Evolutionary conservation across 2,888 invertebrate species (phyloP).

Genomic region (Calliopum simillimum): DNA sequence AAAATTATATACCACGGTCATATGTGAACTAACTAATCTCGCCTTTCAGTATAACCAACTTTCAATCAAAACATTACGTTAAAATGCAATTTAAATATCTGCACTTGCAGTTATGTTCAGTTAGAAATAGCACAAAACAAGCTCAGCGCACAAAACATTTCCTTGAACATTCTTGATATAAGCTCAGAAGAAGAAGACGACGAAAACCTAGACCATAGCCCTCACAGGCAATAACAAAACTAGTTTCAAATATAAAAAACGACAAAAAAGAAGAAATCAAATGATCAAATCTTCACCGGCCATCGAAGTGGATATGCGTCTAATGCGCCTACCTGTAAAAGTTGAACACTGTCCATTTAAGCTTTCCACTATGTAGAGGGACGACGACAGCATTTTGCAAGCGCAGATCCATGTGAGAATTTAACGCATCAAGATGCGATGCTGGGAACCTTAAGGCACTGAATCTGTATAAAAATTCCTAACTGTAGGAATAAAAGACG

Average conservation of each 20-base stretch:
- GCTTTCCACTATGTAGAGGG: slow-evolving; percentile 17
- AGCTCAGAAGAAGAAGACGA: slow-evolving; percentile 20
- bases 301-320: slow-evolving; percentile 31
- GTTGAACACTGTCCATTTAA: slow-evolving; percentile 4
- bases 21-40: too few relatives aligned
- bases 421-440: slow-evolving; percentile 28
- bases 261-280: background rate
- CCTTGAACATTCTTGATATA: slow-evolving; percentile 36
- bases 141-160: slow-evolving; percentile 44
- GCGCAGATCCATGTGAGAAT: slow-evolving; percentile 8
- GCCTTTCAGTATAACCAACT: too few relatives aligned
- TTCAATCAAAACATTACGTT: slow-evolving; percentile 30
- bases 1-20: too few relatives aligned
- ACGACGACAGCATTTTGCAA: slow-evolving; percentile 6
- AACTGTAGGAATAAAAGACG: slow-evolving; percentile 46
- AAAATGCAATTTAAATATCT: slow-evolving; percentile 63
- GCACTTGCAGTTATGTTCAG: slow-evolving; percentile 49
- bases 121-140: slow-evolving; percentile 40
- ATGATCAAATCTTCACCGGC: slow-evolving; percentile 23
- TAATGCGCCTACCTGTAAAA: background rate
- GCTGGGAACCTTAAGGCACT: slow-evolving; percentile 40
- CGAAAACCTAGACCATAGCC: slow-evolving; percentile 36
- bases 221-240: slow-evolving; percentile 43
- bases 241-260: slow-evolving; percentile 45
- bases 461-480: slow-evolving; percentile 51